These are phyloP conservation scores for Rugalucina vietnamica DNA, from an alignment of 2,888 invertebrate genomes.

Conservation along the genomic window DNA sequence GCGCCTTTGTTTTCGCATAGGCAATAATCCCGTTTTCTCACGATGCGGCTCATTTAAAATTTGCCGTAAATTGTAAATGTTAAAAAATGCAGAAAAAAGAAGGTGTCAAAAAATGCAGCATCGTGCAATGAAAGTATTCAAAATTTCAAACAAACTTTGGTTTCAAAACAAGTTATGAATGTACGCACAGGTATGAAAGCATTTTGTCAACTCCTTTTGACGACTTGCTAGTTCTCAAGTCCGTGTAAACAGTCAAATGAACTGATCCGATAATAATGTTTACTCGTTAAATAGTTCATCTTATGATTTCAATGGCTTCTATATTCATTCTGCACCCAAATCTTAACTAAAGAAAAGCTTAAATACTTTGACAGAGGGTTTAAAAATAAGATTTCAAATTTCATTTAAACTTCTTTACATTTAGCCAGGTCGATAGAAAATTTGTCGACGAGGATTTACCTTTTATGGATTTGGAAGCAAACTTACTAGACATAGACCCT, in stretches of 20 bases:
- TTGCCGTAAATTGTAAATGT: no score
- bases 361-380: not conserved
- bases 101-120: no score
- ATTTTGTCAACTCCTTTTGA: slow-evolving; percentile 8
- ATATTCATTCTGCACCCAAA: not conserved
- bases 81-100: no score
- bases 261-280: slow-evolving; percentile 42
- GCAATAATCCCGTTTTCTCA: no score
- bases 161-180: not conserved
- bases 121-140: no score
- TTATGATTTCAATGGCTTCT: slow-evolving; percentile 1
- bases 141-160: not conserved
- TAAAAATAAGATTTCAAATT: not conserved
- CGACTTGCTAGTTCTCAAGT: slow-evolving; percentile 11
- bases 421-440: no score
- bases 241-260: slow-evolving; percentile 28
- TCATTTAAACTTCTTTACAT: not conserved
- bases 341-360: not conserved
- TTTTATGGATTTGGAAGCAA: no score
- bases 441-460: no score
- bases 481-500: no score
- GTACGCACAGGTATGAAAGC: slow-evolving; percentile 2
- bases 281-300: slow-evolving; percentile 44
- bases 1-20: no score
- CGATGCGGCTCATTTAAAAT: no score